Percentiles rank a stretch among this genome's conserved stretches.
Evolutionary conservation across 2,888 invertebrate species (phyloP).

Genomic region (Drosophila anomalata): DNA sequence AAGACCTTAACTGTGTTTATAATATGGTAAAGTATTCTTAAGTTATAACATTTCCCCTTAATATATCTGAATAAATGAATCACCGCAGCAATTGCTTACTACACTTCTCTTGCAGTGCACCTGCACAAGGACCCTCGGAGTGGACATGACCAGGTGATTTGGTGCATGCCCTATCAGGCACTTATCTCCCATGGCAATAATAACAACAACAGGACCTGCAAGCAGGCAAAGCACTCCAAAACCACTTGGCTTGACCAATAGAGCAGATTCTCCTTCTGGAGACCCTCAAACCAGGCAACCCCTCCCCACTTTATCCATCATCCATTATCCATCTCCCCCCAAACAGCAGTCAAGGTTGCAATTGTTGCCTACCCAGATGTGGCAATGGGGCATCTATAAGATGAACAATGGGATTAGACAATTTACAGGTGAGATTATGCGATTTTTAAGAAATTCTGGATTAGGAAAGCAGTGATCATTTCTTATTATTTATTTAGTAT

Average conservation of each 20-base stretch:
- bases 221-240: slow-evolving; percentile 53
- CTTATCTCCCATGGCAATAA: slow-evolving; percentile 53
- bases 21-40: too few species aligned
- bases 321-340: slow-evolving; percentile 30
- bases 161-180: slow-evolving; percentile 38
- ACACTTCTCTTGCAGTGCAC: slow-evolving; percentile 3
- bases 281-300: background rate
- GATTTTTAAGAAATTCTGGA: background rate
- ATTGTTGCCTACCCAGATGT: slow-evolving; percentile 54
- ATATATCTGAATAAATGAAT: background rate
- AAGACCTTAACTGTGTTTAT: too few species aligned
- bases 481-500: too few species aligned
- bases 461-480: too few species aligned
- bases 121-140: background rate
- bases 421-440: background rate
- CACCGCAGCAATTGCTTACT: background rate
- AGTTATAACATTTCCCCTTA: too few species aligned
- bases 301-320: slow-evolving; percentile 22
- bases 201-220: slow-evolving; percentile 46
- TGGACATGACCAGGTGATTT: slow-evolving; percentile 9
- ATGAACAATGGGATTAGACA: slow-evolving; percentile 18
- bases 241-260: slow-evolving; percentile 64
- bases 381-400: background rate
- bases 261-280: slow-evolving; percentile 2
- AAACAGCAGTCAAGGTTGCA: slow-evolving; percentile 72